Evolutionary conservation across 1,140 invertebrate genomes (phyloP).

Genomic region (Lordiphosa collinella): DNA sequence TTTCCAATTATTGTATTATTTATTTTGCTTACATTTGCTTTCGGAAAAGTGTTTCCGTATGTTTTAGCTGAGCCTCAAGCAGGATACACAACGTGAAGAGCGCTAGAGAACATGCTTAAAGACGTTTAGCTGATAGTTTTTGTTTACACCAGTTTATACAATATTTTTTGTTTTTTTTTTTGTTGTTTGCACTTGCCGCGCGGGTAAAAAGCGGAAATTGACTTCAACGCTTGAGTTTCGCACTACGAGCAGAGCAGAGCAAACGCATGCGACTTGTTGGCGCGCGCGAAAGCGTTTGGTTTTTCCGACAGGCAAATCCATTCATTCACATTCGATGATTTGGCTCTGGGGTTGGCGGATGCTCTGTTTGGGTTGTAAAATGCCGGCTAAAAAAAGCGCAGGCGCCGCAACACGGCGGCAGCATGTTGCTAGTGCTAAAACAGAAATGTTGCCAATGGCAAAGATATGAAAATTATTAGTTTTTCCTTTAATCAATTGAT

Average conservation of each 20-base stretch:
- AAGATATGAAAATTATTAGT: neutral
- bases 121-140: constrained; percentile 33
- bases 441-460: constrained; percentile 5
- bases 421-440: constrained; percentile 5
- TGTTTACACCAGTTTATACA: constrained; percentile 46
- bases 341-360: neutral
- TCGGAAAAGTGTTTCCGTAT: constrained; percentile 36
- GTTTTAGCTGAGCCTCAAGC: constrained; percentile 19
- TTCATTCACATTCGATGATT: constrained; percentile 21
- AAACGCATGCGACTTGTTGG: constrained; percentile 69
- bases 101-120: constrained; percentile 23
- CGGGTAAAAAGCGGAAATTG: constrained; percentile 42
- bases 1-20: constrained; percentile 40
- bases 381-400: constrained; percentile 45
- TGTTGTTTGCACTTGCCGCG: constrained; percentile 26
- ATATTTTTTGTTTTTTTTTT: constrained; percentile 5
- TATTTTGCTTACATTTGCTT: constrained; percentile 56
- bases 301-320: constrained; percentile 16
- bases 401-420: constrained; percentile 35
- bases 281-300: constrained; percentile 57
- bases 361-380: constrained; percentile 28
- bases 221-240: constrained; percentile 49
- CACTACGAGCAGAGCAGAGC: constrained; percentile 31
- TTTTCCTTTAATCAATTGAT: no score
- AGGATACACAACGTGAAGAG: constrained; percentile 35